A percentile compares a stretch with the other conserved stretches of the same genome.
Conservation (phyloP, 2,888 invertebrate genomes). For the Bimastos eiseni region DNA sequence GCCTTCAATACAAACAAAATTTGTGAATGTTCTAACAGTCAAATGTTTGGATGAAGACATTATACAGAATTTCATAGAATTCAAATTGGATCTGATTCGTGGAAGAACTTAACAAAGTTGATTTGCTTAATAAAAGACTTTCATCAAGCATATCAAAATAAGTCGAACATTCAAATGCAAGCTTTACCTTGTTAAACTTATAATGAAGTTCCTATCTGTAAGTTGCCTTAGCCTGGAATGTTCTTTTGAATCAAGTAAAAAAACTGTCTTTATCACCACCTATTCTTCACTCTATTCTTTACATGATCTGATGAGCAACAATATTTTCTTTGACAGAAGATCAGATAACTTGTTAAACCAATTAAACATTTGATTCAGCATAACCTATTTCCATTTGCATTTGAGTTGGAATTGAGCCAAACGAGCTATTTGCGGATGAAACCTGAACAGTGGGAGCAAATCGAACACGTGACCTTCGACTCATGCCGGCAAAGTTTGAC, state of each 20-base stretch:
- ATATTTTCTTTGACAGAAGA: not conserved
- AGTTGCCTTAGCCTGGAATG: not conserved
- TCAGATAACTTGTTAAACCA: not conserved
- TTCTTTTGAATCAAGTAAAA: not conserved
- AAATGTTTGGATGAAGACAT: not conserved
- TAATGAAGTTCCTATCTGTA: not conserved
- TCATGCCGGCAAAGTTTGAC: not conserved
- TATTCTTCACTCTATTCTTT: not conserved
- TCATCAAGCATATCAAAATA: not conserved
- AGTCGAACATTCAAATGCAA: not conserved
- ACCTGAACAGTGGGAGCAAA: slow-evolving; percentile 15
- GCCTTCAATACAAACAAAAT: not conserved
- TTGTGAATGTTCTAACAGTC: not conserved
- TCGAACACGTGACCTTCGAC: slow-evolving; percentile 8
- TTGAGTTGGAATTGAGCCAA: slow-evolving; percentile 20
- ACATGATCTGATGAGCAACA: not conserved
- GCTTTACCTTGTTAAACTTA: not conserved
- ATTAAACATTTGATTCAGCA: slow-evolving; percentile 17
- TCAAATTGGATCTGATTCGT: not conserved
- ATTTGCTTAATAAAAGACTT: not conserved
- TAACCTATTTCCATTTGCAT: slow-evolving; percentile 17
- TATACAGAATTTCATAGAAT: not conserved
- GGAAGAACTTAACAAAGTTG: not conserved
- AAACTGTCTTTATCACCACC: not conserved
- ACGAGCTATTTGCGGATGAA: slow-evolving; percentile 15